Conservation (phyloP, 53 echinoderm and acorn worm genomes). For the Echinometra lucunter region DNA sequence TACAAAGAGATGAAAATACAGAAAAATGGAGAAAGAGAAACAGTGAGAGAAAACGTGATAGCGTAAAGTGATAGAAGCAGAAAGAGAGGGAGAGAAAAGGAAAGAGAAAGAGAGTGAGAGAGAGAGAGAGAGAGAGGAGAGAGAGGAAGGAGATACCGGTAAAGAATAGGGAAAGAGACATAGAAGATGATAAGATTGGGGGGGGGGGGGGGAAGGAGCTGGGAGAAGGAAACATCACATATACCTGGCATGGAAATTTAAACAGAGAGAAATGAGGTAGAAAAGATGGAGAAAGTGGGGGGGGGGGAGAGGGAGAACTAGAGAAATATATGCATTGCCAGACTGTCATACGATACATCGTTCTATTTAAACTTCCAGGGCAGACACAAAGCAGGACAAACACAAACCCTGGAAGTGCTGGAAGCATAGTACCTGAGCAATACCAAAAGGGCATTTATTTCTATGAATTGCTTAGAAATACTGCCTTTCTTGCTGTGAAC, state of each 20-base stretch:
- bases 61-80: neutral
- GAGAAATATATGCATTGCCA: neutral
- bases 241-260: neutral
- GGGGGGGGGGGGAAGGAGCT: neutral
- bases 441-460: neutral
- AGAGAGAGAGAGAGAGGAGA: neutral
- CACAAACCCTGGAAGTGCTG: neutral
- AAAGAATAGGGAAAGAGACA: neutral
- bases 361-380: neutral
- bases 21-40: too few species aligned
- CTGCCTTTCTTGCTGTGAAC: neutral
- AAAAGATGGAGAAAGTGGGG: neutral
- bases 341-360: neutral
- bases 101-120: neutral
- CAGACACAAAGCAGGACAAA: constrained; percentile 25
- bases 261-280: neutral
- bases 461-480: neutral
- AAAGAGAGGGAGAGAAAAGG: neutral
- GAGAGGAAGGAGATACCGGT: neutral
- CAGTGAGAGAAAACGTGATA: too few species aligned
- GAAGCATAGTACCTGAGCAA: neutral
- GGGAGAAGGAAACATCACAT: neutral
- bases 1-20: too few species aligned
- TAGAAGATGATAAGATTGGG: neutral
- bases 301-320: neutral